These are phyloP conservation scores for Steromphala cineraria DNA, from an alignment of 2,888 invertebrate species.

Conservation along the genomic window DNA sequence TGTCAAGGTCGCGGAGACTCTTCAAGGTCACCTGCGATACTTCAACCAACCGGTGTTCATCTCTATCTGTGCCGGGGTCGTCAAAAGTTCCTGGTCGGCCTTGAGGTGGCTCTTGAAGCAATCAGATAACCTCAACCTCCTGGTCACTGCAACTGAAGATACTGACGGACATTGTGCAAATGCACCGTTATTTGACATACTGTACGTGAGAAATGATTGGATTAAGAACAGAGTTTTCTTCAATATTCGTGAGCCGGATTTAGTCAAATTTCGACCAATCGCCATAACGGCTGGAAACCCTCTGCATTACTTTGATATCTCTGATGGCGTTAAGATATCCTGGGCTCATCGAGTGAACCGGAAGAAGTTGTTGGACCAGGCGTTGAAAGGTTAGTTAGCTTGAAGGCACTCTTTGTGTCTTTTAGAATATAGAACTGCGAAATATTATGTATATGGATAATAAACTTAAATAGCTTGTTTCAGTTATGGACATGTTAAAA, in stretches of 20 bases:
- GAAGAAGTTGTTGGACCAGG: slow-evolving; percentile 80
- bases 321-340: slow-evolving; percentile 83
- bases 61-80: slow-evolving; percentile 24
- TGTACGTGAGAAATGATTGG: slow-evolving; percentile 51
- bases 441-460: background rate
- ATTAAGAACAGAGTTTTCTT: slow-evolving; percentile 42
- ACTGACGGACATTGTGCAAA: slow-evolving; percentile 19
- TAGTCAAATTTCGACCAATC: slow-evolving; percentile 37
- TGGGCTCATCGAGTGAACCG: slow-evolving; percentile 93
- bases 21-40: slow-evolving; percentile 62
- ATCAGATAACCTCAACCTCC: slow-evolving; percentile 35
- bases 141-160: slow-evolving; percentile 35
- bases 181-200: slow-evolving; percentile 37
- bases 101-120: slow-evolving; percentile 44
- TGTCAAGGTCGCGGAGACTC: background rate
- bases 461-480: too few relatives aligned
- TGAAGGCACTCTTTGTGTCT: background rate
- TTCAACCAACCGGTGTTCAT: slow-evolving; percentile 31
- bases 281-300: slow-evolving; percentile 52
- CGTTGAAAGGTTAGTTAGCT: slow-evolving; percentile 77
- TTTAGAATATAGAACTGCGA: background rate
- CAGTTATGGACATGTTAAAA: too few relatives aligned
- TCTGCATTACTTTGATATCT: slow-evolving; percentile 76
- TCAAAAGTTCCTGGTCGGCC: slow-evolving; percentile 41
- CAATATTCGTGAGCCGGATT: slow-evolving; percentile 41